Percentiles rank a stretch among this genome's conserved stretches.
These are phyloP conservation scores for Tachuris rubrigastra DNA, from an alignment of 2,113 vertebrate species.

Conservation along the genomic window DNA sequence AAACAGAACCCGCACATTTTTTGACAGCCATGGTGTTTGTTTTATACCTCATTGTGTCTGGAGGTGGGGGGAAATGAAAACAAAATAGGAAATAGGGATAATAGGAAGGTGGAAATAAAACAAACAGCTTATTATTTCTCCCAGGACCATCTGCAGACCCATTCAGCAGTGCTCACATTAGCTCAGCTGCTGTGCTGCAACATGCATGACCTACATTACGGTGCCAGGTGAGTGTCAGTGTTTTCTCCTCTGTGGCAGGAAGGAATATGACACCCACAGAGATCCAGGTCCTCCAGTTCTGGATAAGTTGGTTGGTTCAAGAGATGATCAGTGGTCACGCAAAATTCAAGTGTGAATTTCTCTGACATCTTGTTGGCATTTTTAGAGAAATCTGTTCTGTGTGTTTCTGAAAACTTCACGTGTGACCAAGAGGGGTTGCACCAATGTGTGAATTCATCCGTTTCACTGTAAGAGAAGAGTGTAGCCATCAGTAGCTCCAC, in stretches of 20 bases:
- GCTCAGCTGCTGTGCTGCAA: neutral
- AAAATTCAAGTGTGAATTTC: neutral
- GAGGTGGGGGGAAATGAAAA: rapidly evolving
- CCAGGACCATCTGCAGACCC: neutral
- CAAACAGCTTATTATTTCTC: neutral
- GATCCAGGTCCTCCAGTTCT: neutral
- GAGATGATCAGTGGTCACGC: neutral
- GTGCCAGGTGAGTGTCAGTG: neutral
- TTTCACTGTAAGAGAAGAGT: neutral
- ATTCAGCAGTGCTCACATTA: neutral
- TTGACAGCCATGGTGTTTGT: neutral
- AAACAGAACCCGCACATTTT: neutral
- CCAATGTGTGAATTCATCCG: rapidly evolving
- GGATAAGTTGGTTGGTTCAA: neutral
- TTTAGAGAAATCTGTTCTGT: neutral
- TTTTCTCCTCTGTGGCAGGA: neutral
- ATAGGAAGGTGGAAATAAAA: neutral
- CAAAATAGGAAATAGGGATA: neutral
- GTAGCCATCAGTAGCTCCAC: neutral
- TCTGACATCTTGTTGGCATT: neutral
- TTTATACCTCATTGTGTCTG: neutral
- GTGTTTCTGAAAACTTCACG: neutral
- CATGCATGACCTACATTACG: neutral
- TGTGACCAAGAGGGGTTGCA: neutral
- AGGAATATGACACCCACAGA: neutral